These are phyloP conservation scores for Xyrichtys novacula DNA, from an alignment of 2,797 vertebrate species.

Conservation along the genomic window DNA sequence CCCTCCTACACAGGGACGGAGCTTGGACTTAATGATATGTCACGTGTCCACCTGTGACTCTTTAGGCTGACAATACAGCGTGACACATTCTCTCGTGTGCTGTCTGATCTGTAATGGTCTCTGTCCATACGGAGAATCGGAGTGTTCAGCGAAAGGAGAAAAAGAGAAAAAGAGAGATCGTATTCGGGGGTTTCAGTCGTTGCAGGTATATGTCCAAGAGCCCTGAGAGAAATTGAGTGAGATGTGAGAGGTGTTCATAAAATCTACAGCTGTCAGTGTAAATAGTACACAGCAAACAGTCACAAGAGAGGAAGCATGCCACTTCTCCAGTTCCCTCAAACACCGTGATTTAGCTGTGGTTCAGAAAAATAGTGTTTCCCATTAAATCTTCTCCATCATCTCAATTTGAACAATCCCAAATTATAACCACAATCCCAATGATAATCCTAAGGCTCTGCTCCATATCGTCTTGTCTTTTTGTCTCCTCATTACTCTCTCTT, in stretches of 20 bases:
- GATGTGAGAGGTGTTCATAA: conserved; percentile 33
- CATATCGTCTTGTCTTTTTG: conserved; percentile 39
- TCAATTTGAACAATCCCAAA: conserved; percentile 34
- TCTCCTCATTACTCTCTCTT: conserved; percentile 50
- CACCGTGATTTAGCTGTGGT: conserved; percentile 33
- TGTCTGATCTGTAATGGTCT: conserved; percentile 71
- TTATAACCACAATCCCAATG: conserved; percentile 20
- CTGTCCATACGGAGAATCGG: conserved; percentile 61
- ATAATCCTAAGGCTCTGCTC: conserved; percentile 17
- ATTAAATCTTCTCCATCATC: conserved; percentile 38
- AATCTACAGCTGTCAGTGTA: conserved; percentile 50
- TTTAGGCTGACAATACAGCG: conserved; percentile 19
- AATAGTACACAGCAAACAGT: conserved; percentile 41
- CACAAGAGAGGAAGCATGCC: not conserved
- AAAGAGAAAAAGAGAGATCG: conserved; percentile 42
- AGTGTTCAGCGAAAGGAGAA: conserved; percentile 53
- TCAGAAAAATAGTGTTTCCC: conserved; percentile 26
- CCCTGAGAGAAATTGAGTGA: conserved; percentile 37
- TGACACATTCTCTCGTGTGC: conserved; percentile 52
- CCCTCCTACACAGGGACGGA: conserved; percentile 61
- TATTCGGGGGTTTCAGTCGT: conserved; percentile 47
- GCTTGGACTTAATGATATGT: conserved; percentile 75
- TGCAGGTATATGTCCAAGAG: conserved; percentile 35
- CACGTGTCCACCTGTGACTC: conserved; percentile 74
- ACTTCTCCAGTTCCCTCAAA: conserved; percentile 15